Evolutionary conservation across 35 echinoderm and acorn worm species (phyloP).

Genomic region (Eucidaris tribuloides): DNA sequence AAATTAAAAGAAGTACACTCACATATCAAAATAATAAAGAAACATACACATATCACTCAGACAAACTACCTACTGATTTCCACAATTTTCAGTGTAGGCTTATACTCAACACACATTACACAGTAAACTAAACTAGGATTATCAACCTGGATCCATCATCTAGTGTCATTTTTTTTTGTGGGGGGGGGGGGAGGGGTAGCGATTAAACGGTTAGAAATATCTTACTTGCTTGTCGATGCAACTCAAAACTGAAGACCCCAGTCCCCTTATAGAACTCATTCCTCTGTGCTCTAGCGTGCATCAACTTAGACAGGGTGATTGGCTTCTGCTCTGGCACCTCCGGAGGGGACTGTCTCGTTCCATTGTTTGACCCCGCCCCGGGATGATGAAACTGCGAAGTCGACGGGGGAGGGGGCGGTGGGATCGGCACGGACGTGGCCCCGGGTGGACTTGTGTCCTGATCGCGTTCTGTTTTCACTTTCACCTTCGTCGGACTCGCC

Average conservation of each 20-base stretch:
- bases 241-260: constrained; percentile 94
- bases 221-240: constrained; percentile 94
- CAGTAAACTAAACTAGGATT: no score
- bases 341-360: constrained; percentile 25
- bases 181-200: no score
- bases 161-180: no score
- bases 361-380: constrained; percentile 26
- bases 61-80: no score
- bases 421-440: neutral
- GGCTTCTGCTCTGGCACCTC: constrained; percentile 30
- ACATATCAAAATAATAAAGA: no score
- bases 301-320: constrained; percentile 84
- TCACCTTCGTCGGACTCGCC: constrained; percentile 35
- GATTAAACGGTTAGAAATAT: no score
- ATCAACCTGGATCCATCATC: no score
- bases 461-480: constrained; percentile 54
- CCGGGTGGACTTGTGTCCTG: constrained; percentile 24
- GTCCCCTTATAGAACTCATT: constrained; percentile 93
- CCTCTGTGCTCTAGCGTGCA: constrained; percentile 89
- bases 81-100: no score
- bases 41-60: no score
- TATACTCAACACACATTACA: no score
- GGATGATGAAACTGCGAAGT: neutral
- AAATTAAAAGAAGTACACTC: no score
- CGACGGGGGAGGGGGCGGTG: neutral